These are phyloP conservation scores for Noctuana brunneofusca DNA, from an alignment of 2,888 invertebrate species.

Conservation along the genomic window DNA sequence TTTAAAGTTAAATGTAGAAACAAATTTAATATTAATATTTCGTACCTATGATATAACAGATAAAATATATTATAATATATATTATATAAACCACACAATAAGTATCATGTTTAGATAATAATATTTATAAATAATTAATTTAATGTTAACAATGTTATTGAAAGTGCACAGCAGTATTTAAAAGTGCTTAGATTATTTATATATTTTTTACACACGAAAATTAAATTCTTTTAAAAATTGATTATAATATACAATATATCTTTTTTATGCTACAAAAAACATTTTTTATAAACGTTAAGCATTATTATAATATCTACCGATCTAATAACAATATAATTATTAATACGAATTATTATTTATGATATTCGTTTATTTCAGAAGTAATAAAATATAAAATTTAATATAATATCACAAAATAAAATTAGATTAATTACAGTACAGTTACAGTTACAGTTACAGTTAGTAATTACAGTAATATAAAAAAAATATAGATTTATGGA, in stretches of 20 bases:
- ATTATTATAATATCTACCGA: neutral
- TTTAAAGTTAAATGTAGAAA: no score
- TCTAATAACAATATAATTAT: neutral
- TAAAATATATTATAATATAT: neutral
- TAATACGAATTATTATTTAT: neutral
- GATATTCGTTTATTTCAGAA: neutral
- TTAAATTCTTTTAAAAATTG: neutral
- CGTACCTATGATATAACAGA: no score
- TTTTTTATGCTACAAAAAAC: neutral
- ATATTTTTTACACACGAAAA: neutral
- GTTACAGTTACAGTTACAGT: no score
- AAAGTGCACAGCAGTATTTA: slow-evolving; percentile 69
- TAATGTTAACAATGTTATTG: slow-evolving; percentile 56
- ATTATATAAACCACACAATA: neutral
- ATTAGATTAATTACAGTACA: no score
- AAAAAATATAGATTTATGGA: neutral
- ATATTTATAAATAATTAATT: no score
- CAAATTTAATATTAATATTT: no score
- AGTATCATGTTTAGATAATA: neutral
- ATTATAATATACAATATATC: neutral
- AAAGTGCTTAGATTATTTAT: neutral
- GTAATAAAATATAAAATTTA: neutral
- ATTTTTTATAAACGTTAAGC: neutral
- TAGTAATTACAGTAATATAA: no score
- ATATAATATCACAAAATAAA: neutral